A percentile compares a stretch with the other conserved stretches of the same genome.
Conservation (phyloP, 1,140 invertebrate species). For the Drosophila rhopaloa region DNA sequence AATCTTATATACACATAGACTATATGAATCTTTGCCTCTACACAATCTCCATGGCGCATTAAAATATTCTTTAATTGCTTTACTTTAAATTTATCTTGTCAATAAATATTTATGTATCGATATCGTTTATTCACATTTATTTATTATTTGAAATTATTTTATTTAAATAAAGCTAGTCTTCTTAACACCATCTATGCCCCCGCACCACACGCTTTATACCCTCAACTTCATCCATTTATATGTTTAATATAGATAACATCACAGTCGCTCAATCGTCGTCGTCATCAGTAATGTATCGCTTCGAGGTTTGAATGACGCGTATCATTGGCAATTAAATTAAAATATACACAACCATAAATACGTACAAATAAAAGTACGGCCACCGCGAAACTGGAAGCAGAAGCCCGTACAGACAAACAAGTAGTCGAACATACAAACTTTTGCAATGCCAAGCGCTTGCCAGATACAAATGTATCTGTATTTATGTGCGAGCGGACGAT, state of each 20-base stretch:
- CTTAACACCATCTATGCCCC: not conserved
- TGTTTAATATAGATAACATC: constrained; percentile 35
- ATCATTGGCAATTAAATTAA: constrained; percentile 82
- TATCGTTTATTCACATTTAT: too few relatives aligned
- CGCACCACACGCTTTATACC: not conserved
- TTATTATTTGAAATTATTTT: too few relatives aligned
- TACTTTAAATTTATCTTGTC: too few relatives aligned
- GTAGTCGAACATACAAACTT: constrained; percentile 10
- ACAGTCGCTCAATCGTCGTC: constrained; percentile 54
- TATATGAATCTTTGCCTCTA: too few relatives aligned
- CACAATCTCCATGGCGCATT: too few relatives aligned
- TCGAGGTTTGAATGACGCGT: constrained; percentile 75
- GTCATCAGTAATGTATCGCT: constrained; percentile 70
- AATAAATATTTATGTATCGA: too few relatives aligned
- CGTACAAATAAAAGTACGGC: constrained; percentile 30
- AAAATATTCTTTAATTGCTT: too few relatives aligned
- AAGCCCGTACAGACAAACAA: constrained; percentile 26
- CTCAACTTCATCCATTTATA: constrained; percentile 1
- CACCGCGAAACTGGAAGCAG: constrained; percentile 24
- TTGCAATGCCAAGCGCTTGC: constrained; percentile 65
- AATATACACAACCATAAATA: constrained; percentile 62
- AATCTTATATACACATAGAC: too few relatives aligned
- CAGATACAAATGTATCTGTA: constrained; percentile 26
- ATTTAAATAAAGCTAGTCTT: too few relatives aligned
- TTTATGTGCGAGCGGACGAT: constrained; percentile 13